Evolutionary conservation across 2,797 vertebrate species (phyloP).

Genomic region (Myotis planiceps): DNA sequence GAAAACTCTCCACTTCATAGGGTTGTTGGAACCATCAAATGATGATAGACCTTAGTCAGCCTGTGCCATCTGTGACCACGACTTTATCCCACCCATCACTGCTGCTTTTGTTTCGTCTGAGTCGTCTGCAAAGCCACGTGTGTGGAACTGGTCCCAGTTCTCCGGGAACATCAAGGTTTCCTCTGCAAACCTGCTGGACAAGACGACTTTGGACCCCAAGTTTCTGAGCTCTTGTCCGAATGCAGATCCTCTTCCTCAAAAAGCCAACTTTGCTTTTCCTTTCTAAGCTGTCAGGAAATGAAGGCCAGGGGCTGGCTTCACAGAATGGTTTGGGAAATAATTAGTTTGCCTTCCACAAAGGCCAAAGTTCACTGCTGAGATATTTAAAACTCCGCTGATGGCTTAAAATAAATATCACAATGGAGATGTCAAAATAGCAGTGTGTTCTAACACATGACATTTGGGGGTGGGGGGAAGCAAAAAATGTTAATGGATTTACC

Average conservation of each 20-base stretch:
- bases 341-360: conserved; percentile 71
- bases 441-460: conserved; percentile 30
- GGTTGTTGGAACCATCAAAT: neutral
- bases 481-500: conserved; percentile 61
- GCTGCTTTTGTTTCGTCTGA: neutral
- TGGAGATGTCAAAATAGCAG: conserved; percentile 66
- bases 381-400: conserved; percentile 74
- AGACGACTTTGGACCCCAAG: neutral
- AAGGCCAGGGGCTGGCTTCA: neutral
- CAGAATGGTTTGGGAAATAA: conserved; percentile 54
- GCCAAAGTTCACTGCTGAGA: conserved; percentile 71
- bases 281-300: conserved; percentile 43
- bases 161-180: neutral
- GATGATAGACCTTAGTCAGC: neutral
- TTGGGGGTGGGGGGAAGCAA: neutral
- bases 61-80: neutral
- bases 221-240: neutral
- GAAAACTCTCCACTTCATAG: neutral
- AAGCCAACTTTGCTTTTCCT: conserved; percentile 46
- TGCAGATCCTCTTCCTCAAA: neutral
- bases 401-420: conserved; percentile 79
- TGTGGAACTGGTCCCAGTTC: neutral
- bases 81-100: neutral
- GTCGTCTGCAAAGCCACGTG: neutral
- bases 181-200: neutral